These are phyloP conservation scores for Macroglossus sobrinus DNA, from an alignment of 2,113 vertebrate genomes.

Conservation along the genomic window DNA sequence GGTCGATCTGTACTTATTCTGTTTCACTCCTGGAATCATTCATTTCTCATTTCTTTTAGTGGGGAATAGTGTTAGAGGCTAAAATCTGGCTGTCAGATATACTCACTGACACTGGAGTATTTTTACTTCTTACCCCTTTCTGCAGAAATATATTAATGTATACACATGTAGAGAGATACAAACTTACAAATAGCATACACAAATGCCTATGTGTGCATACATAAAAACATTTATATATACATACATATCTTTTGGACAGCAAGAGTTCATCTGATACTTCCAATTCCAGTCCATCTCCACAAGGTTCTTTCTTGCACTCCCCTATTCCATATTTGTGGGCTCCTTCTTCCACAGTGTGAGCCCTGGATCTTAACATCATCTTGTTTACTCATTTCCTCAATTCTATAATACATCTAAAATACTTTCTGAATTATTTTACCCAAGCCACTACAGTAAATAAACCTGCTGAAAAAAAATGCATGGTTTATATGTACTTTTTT, in stretches of 20 bases:
- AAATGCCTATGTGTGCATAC: not conserved
- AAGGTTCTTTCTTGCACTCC: not conserved
- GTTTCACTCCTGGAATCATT: not conserved
- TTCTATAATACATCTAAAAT: not conserved
- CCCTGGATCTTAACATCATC: not conserved
- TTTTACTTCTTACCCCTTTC: not conserved
- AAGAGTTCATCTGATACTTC: not conserved
- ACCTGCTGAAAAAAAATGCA: not conserved
- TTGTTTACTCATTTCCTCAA: not conserved
- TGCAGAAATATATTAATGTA: not conserved
- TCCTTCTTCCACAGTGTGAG: not conserved
- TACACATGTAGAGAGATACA: not conserved
- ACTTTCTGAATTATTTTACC: not conserved
- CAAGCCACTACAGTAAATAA: not conserved
- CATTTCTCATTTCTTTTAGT: not conserved
- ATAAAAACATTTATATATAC: not conserved
- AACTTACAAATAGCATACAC: not conserved
- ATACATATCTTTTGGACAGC: not conserved
- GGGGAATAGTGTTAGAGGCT: not conserved
- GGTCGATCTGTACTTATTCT: no score
- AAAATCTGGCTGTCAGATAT: not conserved
- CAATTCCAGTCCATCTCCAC: not conserved
- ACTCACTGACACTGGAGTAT: not conserved
- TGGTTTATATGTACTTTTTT: not conserved
- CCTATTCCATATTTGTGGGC: not conserved